Evolutionary conservation across 2,888 invertebrate genomes (phyloP), one percentile per base, ranked within the genome.

Genomic region (Julus scandinavius): DNA sequence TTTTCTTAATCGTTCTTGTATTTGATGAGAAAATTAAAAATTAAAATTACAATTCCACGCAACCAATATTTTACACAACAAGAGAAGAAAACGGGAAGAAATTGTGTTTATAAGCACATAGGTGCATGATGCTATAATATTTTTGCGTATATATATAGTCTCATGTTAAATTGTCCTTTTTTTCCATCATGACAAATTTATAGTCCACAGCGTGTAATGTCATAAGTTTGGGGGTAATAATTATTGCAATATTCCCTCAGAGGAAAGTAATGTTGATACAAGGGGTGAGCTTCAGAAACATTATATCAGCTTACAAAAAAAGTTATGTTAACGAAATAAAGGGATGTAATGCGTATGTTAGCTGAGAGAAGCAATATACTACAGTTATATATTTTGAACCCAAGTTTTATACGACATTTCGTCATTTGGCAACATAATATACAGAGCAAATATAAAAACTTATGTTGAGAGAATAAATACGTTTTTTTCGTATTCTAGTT

Each of bases 21-120:
- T 85, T 85, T 85, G 85, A 85, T 85, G 85, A 85, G 85, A 85
- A 85, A 85, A 85, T 85, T 85, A 85, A 85, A 85, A 85, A 85
- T 85, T 85, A 85, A 85, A 85, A 85, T 85, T 85, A 85, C 85
- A 85, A 85, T 85, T 85, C 63, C 63, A 63, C 20, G 63, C 20
- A 63, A 63, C 5, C 63, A 4, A 7, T 63, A 20, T 63, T n/a
- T 63, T 63, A 20, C 20, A 63, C 63, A 63, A 20, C 20, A 20
- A n/a, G 20, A 63, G 20, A 63, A 20, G 20, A 20, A 20, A 6
- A n/a, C 1, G 20, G 20, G 6, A 63, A 63, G 63, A 20, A 20
- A 20, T 63, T 20, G 63, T 63, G 63, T 63, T 15, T 63, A n/a
- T 63, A 17, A 58, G 58, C 58, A 58, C 17, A 17, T 58, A 20